Conservation (phyloP, 2,888 invertebrate species). For the Napeogenes sylphis region DNA sequence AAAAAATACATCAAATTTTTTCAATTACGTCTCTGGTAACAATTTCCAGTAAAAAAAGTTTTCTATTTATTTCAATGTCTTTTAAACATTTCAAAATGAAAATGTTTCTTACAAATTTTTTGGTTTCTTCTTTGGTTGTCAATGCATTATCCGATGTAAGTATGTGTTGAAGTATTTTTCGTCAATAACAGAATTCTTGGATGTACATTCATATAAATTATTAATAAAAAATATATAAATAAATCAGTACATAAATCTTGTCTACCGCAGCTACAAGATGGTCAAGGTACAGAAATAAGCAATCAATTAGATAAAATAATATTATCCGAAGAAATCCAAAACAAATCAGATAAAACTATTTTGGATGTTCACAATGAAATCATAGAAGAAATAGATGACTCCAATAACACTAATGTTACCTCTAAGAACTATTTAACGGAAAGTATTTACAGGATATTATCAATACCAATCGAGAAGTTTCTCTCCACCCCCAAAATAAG, state of each 20-base stretch:
- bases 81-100: constrained; percentile 5
- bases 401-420: constrained; percentile 10
- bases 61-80: background rate
- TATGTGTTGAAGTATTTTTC: no score
- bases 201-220: no score
- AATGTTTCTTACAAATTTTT: background rate
- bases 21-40: no score
- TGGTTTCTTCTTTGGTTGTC: background rate
- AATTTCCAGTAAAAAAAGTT: background rate
- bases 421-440: constrained; percentile 12
- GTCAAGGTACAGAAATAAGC: constrained; percentile 43
- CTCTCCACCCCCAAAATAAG: constrained; percentile 50
- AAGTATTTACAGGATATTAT: constrained; percentile 41
- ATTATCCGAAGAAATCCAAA: constrained; percentile 1
- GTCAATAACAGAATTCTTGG: no score
- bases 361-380: constrained; percentile 1
- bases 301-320: constrained; percentile 42
- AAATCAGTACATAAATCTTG: no score
- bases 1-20: no score
- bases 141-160: no score
- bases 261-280: no score
- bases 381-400: constrained; percentile 8
- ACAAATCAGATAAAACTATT: background rate
- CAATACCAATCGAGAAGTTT: constrained; percentile 41
- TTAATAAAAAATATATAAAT: no score